Conservation (phyloP, 2,113 vertebrate genomes). For the Clarias batrachus region DNA sequence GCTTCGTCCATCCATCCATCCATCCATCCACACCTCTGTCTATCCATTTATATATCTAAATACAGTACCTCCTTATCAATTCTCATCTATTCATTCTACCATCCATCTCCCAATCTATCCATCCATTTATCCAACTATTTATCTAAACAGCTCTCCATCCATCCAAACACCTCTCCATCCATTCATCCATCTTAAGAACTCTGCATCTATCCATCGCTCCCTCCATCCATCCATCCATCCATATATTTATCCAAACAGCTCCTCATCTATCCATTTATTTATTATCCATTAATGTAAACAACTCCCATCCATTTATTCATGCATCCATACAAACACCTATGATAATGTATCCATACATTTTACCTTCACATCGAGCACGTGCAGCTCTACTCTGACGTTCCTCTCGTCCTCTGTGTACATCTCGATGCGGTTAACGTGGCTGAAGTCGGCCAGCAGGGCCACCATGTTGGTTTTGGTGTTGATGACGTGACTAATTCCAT, state of each 20-base stretch:
- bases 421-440: slow-evolving; percentile 97
- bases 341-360: background rate
- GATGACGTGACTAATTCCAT: slow-evolving; percentile 97
- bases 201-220: background rate
- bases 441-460: slow-evolving; percentile 95
- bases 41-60: background rate
- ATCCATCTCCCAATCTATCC: background rate
- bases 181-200: background rate
- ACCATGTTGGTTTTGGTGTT: slow-evolving; percentile 97
- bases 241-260: background rate
- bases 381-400: slow-evolving; percentile 88
- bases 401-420: slow-evolving; percentile 95
- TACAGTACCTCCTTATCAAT: background rate
- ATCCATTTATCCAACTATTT: background rate
- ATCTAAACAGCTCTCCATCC: background rate
- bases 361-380: slow-evolving; percentile 96
- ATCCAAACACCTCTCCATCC: background rate
- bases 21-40: background rate
- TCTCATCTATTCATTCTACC: background rate
- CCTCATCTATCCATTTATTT: background rate
- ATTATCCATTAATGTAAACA: background rate
- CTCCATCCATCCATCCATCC: background rate
- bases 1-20: background rate
- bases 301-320: background rate
- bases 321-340: background rate